phyloP scores from a whole-genome alignment of 1,140 invertebrate genomes.

The Musca domestica region DNA sequence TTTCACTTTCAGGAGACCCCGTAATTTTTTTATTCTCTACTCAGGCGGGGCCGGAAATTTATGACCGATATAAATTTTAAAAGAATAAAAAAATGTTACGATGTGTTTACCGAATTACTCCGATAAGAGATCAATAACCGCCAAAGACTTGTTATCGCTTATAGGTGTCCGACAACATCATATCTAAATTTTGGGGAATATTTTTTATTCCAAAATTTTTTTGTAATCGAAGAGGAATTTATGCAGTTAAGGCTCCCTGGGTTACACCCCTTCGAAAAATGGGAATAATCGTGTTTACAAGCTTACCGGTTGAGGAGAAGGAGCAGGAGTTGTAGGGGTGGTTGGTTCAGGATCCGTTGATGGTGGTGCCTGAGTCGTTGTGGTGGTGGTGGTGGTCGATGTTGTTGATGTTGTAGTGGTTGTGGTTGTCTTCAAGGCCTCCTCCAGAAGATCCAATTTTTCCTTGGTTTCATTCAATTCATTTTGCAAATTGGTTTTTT shows the following conservation, averaged over 20 bases:
- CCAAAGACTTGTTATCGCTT: too few relatives aligned
- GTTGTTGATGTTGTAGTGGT: conserved; percentile 30
- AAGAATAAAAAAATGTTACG: neutral
- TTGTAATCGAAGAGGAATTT: neutral
- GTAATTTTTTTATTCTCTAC: too few relatives aligned
- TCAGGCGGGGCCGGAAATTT: too few relatives aligned
- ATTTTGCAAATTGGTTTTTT: conserved; percentile 36
- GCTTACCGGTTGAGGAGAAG: neutral
- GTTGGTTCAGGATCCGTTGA: conserved; percentile 4
- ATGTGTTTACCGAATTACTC: neutral
- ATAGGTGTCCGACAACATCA: neutral
- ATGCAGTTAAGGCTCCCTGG: neutral
- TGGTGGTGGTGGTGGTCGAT: neutral
- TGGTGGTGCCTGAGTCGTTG: neutral
- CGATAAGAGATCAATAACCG: too few relatives aligned
- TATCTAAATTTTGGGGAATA: neutral
- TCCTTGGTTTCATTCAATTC: conserved; percentile 41
- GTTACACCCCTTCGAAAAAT: neutral
- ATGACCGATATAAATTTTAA: neutral
- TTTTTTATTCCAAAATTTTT: too few relatives aligned
- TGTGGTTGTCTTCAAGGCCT: conserved; percentile 28
- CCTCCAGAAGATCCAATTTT: conserved; percentile 36
- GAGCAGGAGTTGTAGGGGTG: conserved; percentile 5
- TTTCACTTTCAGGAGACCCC: too few relatives aligned
- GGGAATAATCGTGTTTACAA: neutral